A percentile compares a stretch with the other conserved stretches of the same genome.
phyloP scores from a whole-genome alignment of 2,888 invertebrate species.

The Lasioglossum figueresi region DNA sequence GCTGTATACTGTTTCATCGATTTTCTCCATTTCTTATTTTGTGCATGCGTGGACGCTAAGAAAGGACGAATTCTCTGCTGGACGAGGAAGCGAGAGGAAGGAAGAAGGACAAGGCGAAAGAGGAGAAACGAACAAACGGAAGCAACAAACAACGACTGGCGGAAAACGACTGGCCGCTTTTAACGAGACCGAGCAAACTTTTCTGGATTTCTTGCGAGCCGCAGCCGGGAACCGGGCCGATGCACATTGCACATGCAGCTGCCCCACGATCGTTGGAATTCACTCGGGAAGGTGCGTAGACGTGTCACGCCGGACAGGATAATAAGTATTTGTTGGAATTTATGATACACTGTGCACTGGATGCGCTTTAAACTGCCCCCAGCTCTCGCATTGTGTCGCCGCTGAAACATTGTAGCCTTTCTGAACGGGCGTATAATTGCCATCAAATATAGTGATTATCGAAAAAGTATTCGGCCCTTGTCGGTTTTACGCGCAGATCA shows the following conservation, averaged over 20 bases:
- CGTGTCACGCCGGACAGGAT: conserved; percentile 57
- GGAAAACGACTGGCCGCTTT: conserved; percentile 41
- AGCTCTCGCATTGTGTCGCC: conserved; percentile 40
- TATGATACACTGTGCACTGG: conserved; percentile 44
- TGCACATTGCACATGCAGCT: conserved; percentile 39
- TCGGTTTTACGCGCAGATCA: not conserved
- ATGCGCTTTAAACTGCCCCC: conserved; percentile 19
- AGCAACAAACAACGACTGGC: conserved; percentile 57
- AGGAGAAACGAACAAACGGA: conserved; percentile 48
- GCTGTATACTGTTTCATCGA: not conserved
- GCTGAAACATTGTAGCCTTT: conserved; percentile 25
- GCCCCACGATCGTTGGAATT: conserved; percentile 57
- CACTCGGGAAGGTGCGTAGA: conserved; percentile 47
- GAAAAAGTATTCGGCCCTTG: not conserved
- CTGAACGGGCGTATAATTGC: not conserved
- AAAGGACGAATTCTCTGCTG: conserved; percentile 59
- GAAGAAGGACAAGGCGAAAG: not conserved
- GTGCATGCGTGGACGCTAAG: conserved; percentile 50
- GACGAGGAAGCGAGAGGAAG: not conserved
- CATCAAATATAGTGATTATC: not conserved
- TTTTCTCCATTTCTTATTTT: conserved; percentile 18
- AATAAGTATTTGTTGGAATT: conserved; percentile 61
- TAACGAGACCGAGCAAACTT: conserved; percentile 57
- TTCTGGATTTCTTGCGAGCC: conserved; percentile 55
- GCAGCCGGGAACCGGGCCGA: conserved; percentile 36